Evolutionary conservation across 2,113 vertebrate genomes (phyloP).

Genomic region (Tetrao urogallus): DNA sequence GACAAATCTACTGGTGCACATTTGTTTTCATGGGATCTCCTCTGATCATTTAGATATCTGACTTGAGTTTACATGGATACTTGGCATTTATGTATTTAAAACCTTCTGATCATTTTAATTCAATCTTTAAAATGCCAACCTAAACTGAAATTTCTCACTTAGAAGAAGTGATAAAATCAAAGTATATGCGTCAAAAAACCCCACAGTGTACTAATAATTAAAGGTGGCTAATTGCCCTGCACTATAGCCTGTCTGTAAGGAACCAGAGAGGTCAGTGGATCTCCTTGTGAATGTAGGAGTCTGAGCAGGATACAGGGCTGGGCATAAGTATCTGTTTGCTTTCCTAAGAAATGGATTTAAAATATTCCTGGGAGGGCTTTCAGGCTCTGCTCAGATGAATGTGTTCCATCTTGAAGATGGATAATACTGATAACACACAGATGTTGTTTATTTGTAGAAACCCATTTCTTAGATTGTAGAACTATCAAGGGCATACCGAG

Average conservation of each 20-base stretch:
- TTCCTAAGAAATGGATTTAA: constrained; percentile 14
- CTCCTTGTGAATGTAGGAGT: neutral
- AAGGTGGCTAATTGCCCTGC: neutral
- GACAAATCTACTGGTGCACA: accelerated
- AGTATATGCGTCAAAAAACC: neutral
- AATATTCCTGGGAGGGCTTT: constrained; percentile 43
- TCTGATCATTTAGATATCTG: neutral
- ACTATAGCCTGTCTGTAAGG: neutral
- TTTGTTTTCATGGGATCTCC: neutral
- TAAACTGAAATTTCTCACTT: neutral
- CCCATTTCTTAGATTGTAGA: constrained; percentile 40
- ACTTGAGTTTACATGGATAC: neutral
- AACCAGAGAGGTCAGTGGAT: neutral
- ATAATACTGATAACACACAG: constrained; percentile 53
- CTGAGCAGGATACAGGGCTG: neutral
- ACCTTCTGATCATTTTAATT: neutral
- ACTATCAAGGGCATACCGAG: constrained; percentile 19
- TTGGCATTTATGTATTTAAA: neutral
- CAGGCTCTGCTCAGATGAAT: constrained; percentile 29
- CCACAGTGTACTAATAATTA: neutral
- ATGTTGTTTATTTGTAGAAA: constrained; percentile 64
- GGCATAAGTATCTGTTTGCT: neutral
- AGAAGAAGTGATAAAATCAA: neutral
- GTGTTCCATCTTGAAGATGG: constrained; percentile 17
- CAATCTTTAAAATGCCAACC: neutral